Base-by-base conservation (phyloP, 2,888 invertebrate species). In the Anthrax anthrax region DNA sequence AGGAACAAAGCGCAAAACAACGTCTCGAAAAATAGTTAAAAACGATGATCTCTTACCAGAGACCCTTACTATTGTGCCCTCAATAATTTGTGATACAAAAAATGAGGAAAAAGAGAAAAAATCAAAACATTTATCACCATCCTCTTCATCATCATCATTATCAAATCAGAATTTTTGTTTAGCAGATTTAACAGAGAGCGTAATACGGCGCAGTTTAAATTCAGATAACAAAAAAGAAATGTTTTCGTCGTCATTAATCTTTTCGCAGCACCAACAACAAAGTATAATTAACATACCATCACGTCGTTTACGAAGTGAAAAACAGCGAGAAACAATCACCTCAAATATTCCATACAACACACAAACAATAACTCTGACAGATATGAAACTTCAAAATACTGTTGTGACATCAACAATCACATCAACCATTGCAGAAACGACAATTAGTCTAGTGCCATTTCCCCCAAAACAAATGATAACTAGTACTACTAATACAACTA, bases 21-120 rank as follows among this genome's bases (percentile, higher is more conserved):
- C 59, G 14, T 62, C 62, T 1, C 49, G 66, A n/a, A 61, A 59
- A 39, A 64, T 66, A 36, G 58, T 66, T 19, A 63, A 66, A 48
- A 52, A 57, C 18, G 52, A 52, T 44, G 37, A 18, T 23, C 8
- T 8, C 4, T 6, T 36, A 37, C 2, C 18, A 17, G 37, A 16
- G 5, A n/a, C n/a, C n/a, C n/a, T n/a, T n/a, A n/a, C n/a, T n/a
- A n/a, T n/a, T n/a, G n/a, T n/a, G n/a, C n/a, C n/a, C n/a, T n/a
- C n/a, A n/a, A 17, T 23, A 17, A 17, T 16, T 17, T 17, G 18
- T 17, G 14, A 37, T 37, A 37, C 16, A 37, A 17, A 9, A 16
- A 17, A 37, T 17, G 37, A 37, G 5, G 16, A 17, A 17, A 37
- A 23, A 19, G 6, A 27, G 14, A 44, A n/a, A 29, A 39, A 18